Evolutionary conservation across 2,797 vertebrate species (phyloP), one percentile per base, ranked within the genome.

Genomic region (Sebastes vulpes): DNA sequence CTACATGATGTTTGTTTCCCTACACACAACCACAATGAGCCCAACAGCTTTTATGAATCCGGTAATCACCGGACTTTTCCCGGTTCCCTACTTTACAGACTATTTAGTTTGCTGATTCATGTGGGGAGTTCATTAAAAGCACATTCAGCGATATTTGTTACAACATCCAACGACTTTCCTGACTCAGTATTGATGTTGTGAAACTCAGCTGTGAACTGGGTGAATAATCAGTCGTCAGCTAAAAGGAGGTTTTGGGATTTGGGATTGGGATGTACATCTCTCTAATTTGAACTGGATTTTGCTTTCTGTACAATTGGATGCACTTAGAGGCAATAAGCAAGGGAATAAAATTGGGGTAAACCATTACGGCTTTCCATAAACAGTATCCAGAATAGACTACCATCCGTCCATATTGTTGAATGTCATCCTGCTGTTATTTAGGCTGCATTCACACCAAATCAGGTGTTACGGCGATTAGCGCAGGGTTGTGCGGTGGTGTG

Each of bases 1-100:
- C 84, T 78, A 67, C n/a, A 65, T 75, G 65, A 77, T 82, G 58
- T 87, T 89, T 79, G 73, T 87, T 80, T 79, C 46, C 67, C 32
- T 46, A 63, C 26, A 65, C 26, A 61, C 50, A 56, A 76, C 59
- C 79, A 64, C 52, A 14, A 38, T 68, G 60, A 28, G 57, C 21
- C 7, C 10, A 28, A 32, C 25, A 2, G 63, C 75, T 92, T 89
- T 92, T 82, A 82, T 76, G 21, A 38, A 56, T 25, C 18, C 57
- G 0, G 42, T 79, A 77, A 83, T 53, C 66, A 66, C 58, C 18
- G 18, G 38, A 57, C 65, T n/a, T 61, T 66, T 25, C 31, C 48
- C 11, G 4, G 6, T 52, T 46, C 35, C 9, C n/a, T 48, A 9
- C 9, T 75, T 57, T 32, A 16, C 57, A 52, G 38, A 65, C 57